Percentiles rank a stretch among this genome's conserved stretches.
These are phyloP conservation scores for Cloeon dipterum DNA, from an alignment of 2,888 invertebrate species.

Conservation along the genomic window DNA sequence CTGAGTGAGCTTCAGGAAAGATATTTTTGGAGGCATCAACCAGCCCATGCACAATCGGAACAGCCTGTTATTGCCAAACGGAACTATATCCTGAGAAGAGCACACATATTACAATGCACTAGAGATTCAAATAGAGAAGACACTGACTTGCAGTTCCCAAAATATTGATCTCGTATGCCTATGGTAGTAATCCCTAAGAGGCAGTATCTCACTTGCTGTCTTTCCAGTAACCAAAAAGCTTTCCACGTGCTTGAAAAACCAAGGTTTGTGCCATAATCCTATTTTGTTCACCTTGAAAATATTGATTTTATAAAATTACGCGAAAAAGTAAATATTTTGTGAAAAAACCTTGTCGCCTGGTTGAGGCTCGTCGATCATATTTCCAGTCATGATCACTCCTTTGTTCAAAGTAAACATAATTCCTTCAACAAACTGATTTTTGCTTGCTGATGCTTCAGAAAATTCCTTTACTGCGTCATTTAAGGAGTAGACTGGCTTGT, in stretches of 20 bases:
- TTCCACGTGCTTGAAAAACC: conserved; percentile 63
- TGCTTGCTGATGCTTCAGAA: conserved; percentile 22
- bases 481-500: conserved; percentile 32
- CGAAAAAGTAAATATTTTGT: background rate
- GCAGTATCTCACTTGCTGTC: conserved; percentile 42
- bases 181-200: conserved; percentile 60
- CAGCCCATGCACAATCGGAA: conserved; percentile 56
- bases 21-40: conserved; percentile 64
- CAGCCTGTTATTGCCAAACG: conserved; percentile 52
- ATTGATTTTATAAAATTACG: background rate
- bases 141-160: conserved; percentile 51
- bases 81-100: conserved; percentile 43
- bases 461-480: conserved; percentile 27
- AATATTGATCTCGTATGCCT: conserved; percentile 58
- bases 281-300: conserved; percentile 38
- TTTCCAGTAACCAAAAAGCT: conserved; percentile 19
- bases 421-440: conserved; percentile 53
- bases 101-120: no score
- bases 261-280: conserved; percentile 55
- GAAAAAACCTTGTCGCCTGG: conserved; percentile 21
- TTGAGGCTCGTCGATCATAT: conserved; percentile 35
- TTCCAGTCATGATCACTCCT: conserved; percentile 56
- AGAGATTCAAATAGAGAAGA: no score
- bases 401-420: conserved; percentile 35
- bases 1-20: conserved; percentile 55